These are phyloP conservation scores for Nibea coibor DNA, from an alignment of 2,113 vertebrate genomes.

Conservation along the genomic window DNA sequence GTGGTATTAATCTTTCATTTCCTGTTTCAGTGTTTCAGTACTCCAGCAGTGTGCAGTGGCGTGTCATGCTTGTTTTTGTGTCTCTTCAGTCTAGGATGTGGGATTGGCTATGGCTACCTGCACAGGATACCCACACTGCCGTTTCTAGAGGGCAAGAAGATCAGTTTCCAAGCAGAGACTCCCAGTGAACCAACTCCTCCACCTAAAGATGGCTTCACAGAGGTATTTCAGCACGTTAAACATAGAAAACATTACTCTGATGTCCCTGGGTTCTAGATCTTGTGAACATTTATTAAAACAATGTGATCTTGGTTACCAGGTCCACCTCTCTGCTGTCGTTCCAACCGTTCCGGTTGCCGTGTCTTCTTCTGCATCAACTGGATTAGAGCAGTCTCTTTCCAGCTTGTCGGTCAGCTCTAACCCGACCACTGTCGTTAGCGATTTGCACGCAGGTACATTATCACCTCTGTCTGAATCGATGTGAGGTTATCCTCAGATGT, in stretches of 20 bases:
- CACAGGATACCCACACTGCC: conserved; percentile 96
- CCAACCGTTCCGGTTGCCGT: conserved; percentile 80
- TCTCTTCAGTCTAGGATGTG: conserved; percentile 91
- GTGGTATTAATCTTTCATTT: no score
- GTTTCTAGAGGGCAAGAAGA: conserved; percentile 90
- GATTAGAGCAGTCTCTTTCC: conserved; percentile 86
- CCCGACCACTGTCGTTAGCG: conserved; percentile 80
- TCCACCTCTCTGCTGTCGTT: conserved; percentile 92
- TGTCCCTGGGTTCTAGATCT: neutral
- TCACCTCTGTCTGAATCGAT: neutral
- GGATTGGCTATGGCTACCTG: conserved; percentile 97
- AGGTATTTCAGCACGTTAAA: conserved; percentile 80
- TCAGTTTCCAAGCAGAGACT: conserved; percentile 86
- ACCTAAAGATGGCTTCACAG: conserved; percentile 93
- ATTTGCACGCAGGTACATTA: conserved; percentile 89
- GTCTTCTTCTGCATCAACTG: conserved; percentile 82
- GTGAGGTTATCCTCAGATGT: neutral
- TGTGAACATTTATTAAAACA: neutral
- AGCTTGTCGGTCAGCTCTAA: conserved; percentile 87
- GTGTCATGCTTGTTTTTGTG: neutral
- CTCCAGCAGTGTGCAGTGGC: no score
- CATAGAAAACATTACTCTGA: neutral
- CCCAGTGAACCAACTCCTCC: conserved; percentile 82
- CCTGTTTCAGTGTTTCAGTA: no score
- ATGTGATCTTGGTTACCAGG: conserved; percentile 79